A percentile compares a stretch with the other conserved stretches of the same genome.
Evolutionary conservation across 2,797 vertebrate species (phyloP).

Genomic region (Myripristis jacobus): DNA sequence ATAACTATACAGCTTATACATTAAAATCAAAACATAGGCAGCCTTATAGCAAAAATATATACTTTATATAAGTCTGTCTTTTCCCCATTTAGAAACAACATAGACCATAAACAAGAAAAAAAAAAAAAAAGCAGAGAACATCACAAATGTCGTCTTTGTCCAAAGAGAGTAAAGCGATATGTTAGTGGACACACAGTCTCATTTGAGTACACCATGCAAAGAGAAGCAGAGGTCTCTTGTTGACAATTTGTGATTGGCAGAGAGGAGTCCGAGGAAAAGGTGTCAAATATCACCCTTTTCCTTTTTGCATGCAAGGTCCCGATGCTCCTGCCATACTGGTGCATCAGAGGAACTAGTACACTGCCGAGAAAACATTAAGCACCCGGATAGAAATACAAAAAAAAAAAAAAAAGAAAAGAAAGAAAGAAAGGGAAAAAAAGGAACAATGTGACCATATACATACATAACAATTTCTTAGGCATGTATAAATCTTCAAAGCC

Average conservation of each 20-base stretch:
- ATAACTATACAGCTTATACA: constrained; percentile 83
- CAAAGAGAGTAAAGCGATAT: constrained; percentile 80
- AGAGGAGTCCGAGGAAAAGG: constrained; percentile 54
- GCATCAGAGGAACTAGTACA: constrained; percentile 72
- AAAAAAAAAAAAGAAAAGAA: too few species aligned
- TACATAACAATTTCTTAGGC: constrained; percentile 46
- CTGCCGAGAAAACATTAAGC: constrained; percentile 66
- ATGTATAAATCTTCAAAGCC: constrained; percentile 33
- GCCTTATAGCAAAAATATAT: constrained; percentile 89
- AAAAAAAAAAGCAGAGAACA: constrained; percentile 75
- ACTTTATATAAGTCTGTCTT: constrained; percentile 82
- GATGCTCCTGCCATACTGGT: constrained; percentile 74
- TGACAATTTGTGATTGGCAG: constrained; percentile 58
- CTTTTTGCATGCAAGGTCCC: constrained; percentile 77
- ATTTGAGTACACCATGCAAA: constrained; percentile 81
- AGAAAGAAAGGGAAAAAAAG: too few species aligned
- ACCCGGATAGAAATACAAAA: constrained; percentile 60
- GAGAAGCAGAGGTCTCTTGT: constrained; percentile 70
- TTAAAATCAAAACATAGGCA: constrained; percentile 83
- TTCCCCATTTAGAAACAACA: constrained; percentile 71
- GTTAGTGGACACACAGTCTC: constrained; percentile 70
- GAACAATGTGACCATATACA: constrained; percentile 59
- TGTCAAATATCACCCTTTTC: constrained; percentile 39
- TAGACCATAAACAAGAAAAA: constrained; percentile 60
- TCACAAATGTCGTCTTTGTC: constrained; percentile 80